Conservation (phyloP, 2,797 vertebrate genomes). For the Liparis tanakae region DNA sequence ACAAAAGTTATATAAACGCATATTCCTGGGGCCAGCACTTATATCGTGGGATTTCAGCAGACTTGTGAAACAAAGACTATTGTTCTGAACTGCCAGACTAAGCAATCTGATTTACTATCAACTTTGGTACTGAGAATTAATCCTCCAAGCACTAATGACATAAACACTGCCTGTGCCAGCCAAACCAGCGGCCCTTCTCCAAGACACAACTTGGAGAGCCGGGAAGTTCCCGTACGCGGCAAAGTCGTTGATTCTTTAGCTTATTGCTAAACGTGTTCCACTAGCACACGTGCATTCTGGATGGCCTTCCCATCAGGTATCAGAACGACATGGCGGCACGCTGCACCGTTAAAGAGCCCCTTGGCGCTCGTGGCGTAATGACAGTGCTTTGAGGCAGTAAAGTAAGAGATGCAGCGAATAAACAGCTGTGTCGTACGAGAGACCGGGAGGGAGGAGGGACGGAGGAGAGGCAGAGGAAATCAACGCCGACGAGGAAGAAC, state of each 20-base stretch:
- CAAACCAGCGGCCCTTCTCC: conserved; percentile 48
- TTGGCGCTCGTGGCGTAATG: conserved; percentile 60
- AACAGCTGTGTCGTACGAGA: conserved; percentile 52
- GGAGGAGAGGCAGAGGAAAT: conserved; percentile 24
- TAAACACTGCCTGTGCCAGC: conserved; percentile 39
- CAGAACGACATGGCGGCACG: conserved; percentile 61
- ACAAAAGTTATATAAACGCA: not conserved
- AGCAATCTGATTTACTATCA: conserved; percentile 59
- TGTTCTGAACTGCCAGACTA: conserved; percentile 56
- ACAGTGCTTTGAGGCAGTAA: conserved; percentile 46
- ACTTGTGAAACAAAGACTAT: conserved; percentile 64
- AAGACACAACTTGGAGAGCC: conserved; percentile 43
- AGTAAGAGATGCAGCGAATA: conserved; percentile 70
- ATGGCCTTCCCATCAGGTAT: conserved; percentile 64
- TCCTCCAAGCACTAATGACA: conserved; percentile 57
- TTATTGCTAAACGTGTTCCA: conserved; percentile 62
- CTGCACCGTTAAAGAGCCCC: conserved; percentile 39
- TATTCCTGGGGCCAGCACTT: conserved; percentile 1
- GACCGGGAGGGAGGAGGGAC: conserved; percentile 36
- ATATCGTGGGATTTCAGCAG: conserved; percentile 18
- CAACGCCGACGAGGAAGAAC: conserved; percentile 44
- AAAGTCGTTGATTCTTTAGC: conserved; percentile 66
- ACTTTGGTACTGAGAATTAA: conserved; percentile 62
- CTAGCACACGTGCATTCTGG: conserved; percentile 49
- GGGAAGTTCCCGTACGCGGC: too few species aligned